Evolutionary conservation across 1,140 invertebrate species (phyloP).

Genomic region (Zophobas atratus): DNA sequence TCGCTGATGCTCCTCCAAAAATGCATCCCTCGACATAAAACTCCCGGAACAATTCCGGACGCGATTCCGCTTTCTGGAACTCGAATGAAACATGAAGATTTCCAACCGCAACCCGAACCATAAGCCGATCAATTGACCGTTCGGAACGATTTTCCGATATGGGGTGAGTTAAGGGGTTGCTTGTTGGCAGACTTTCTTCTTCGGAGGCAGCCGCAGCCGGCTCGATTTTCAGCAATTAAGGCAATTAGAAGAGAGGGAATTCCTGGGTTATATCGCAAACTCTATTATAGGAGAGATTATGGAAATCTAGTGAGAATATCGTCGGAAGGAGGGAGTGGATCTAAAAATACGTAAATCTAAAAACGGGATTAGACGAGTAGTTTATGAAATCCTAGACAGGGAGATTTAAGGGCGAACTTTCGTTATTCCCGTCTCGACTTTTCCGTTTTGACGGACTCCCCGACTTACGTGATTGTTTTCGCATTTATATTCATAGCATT

Average conservation of each 20-base stretch:
- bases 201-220: not conserved
- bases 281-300: too few relatives aligned
- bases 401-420: not conserved
- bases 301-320: too few relatives aligned
- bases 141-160: conserved; percentile 13
- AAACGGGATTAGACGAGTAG: too few relatives aligned
- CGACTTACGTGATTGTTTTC: not conserved
- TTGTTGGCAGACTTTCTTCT: conserved; percentile 12
- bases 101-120: conserved; percentile 21
- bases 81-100: conserved; percentile 34
- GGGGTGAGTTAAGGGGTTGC: not conserved
- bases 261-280: too few relatives aligned
- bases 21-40: not conserved
- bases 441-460: not conserved
- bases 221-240: not conserved
- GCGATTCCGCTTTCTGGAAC: conserved; percentile 6
- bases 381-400: not conserved
- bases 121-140: conserved; percentile 36
- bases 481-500: conserved; percentile 19
- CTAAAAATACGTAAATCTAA: too few relatives aligned
- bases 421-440: not conserved
- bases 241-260: not conserved
- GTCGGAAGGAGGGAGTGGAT: too few relatives aligned
- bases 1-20: too few relatives aligned
- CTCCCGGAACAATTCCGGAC: not conserved